Evolutionary conservation across 2,113 vertebrate species (phyloP).

Genomic region (Syngnathus typhle): DNA sequence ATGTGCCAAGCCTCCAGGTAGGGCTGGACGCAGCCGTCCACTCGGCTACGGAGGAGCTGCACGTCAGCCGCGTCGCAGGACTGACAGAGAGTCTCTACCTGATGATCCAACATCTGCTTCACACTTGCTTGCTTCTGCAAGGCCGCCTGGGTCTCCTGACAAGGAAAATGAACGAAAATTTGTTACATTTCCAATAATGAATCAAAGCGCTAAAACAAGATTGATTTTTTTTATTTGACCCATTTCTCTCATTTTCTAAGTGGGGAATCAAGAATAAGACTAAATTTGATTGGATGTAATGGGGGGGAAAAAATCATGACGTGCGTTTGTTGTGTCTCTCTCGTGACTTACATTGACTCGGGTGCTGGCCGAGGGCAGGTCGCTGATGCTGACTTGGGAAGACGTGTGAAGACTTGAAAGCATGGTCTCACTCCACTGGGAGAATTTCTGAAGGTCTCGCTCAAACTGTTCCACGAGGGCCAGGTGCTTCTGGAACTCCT

Average conservation of each 20-base stretch:
- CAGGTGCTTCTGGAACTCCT: constrained; percentile 76
- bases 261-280: background rate
- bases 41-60: constrained; percentile 72
- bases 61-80: constrained; percentile 74
- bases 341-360: constrained; percentile 77
- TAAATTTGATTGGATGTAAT: background rate
- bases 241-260: too few species aligned
- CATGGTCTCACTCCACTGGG: constrained; percentile 84
- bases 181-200: too few species aligned
- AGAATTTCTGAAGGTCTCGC: constrained; percentile 80
- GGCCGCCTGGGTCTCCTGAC: constrained; percentile 73
- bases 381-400: constrained; percentile 74
- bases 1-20: constrained; percentile 79
- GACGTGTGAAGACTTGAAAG: constrained; percentile 77
- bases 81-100: constrained; percentile 70
- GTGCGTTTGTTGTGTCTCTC: too few species aligned
- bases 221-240: too few species aligned
- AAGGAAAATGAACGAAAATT: background rate
- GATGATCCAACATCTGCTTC: constrained; percentile 71
- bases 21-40: constrained; percentile 81
- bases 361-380: constrained; percentile 69
- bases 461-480: constrained; percentile 80
- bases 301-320: too few species aligned
- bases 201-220: too few species aligned
- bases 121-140: constrained; percentile 73